Base-by-base conservation (phyloP, 2,113 vertebrate species). In the Pangasianodon hypophthalmus region DNA sequence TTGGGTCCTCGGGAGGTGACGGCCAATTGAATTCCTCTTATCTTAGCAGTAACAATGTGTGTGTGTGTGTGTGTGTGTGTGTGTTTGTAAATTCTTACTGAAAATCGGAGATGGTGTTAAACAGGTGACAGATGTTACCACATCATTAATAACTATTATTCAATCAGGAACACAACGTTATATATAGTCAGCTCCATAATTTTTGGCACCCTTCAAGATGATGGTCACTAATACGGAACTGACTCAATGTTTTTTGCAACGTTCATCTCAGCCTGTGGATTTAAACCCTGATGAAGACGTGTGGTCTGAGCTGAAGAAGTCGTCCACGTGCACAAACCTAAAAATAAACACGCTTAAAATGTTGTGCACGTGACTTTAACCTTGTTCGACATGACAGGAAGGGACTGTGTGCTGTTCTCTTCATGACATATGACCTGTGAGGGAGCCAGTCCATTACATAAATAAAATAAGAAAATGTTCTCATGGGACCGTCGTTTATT, bases 1-100 rank as follows among this genome's bases (percentile, higher is more conserved):
- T 94, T 90, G 84, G 89, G 88, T 52, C 54, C 85, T 81, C 69
- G 29, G 5, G 79, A 56, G 58, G 48, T 83, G 54, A 86, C 86
- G 75, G 89, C 60, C 92, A 94, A 92, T 46, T 84, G 60, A 81
- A 21, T 87, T 77, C 81, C 86, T 92, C 90, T 92, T 62, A 62
- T 9, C 24, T 64, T 64, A 26, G 24, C 8, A 64, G 29, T 32
- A 32, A 21, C 37, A 37, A 37, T 37, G 37, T 37, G 79, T 21
- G 62, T 50, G 54, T 73, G 79, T 37, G 69, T 64, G 6, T 79
- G 73, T 64, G 79, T 16, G 26, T 82, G 37, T 83, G 46, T 84
- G 54, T 77, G 56, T 79, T 37, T 6, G 19, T 77, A 88, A 88
- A 88, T 71, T 37, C 14, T 37, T 37, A 14, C 3, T n/a, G 62